A percentile compares a stretch with the other conserved stretches of the same genome.
phyloP scores from a whole-genome alignment of 2,797 vertebrate species.

The Hippopotamyrus pictus region DNA sequence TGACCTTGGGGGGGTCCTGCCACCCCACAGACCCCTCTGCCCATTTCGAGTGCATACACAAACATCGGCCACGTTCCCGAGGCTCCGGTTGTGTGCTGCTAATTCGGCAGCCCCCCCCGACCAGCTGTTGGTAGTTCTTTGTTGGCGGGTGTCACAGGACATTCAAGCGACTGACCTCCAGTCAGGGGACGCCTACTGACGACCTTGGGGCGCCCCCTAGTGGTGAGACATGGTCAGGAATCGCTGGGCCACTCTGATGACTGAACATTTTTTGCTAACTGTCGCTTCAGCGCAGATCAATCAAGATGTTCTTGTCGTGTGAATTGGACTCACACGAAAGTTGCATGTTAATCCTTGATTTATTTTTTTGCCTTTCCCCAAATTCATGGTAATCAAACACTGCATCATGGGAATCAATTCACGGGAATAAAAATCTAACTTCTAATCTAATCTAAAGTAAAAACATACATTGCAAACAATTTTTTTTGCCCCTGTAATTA shows the following conservation, averaged over 20 bases:
- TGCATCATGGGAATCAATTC: not conserved
- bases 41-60: conserved; percentile 3
- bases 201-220: not conserved
- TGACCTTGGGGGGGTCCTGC: not conserved
- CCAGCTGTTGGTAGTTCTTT: not conserved
- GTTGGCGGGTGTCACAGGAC: conserved; percentile 1
- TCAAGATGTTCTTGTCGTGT: not conserved
- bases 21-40: not conserved
- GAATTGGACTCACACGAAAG: not conserved
- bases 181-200: not conserved
- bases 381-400: not conserved
- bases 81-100: conserved; percentile 42
- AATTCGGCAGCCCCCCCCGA: conserved; percentile 21
- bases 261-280: not conserved
- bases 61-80: conserved; percentile 4
- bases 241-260: not conserved
- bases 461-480: not conserved
- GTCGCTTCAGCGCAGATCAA: not conserved
- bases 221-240: not conserved
- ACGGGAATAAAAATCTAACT: not conserved
- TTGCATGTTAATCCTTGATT: not conserved
- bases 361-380: not conserved
- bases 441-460: too few species aligned
- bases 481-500: not conserved
- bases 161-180: conserved; percentile 48